phyloP scores from a whole-genome alignment of 2,888 invertebrate genomes.

The Agriopis aurantiaria region DNA sequence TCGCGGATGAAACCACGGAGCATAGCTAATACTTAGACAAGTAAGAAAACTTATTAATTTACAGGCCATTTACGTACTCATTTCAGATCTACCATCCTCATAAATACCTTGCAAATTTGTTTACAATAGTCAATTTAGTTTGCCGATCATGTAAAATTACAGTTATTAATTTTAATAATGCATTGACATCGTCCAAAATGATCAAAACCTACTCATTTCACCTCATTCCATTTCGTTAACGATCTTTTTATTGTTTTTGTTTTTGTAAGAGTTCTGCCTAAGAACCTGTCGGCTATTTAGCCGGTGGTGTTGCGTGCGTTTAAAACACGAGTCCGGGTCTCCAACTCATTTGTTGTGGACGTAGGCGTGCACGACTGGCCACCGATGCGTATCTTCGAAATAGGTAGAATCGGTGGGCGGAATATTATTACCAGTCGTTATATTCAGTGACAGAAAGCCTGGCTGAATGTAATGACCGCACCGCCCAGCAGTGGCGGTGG shows the following conservation, averaged over 20 bases:
- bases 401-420: conserved; percentile 83
- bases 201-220: conserved; percentile 12
- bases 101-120: background rate
- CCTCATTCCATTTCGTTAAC: conserved; percentile 12
- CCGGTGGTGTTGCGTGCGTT: conserved; percentile 52
- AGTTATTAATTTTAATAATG: background rate
- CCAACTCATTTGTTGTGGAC: conserved; percentile 63
- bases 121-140: background rate
- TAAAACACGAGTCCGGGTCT: conserved; percentile 38
- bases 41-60: no score
- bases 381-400: conserved; percentile 82
- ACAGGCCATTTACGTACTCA: no score
- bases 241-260: conserved; percentile 26
- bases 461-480: conserved; percentile 62
- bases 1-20: no score
- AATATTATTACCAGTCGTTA: conserved; percentile 79
- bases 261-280: conserved; percentile 39
- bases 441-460: conserved; percentile 72
- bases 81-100: no score
- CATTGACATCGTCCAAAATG: conserved; percentile 15
- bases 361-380: conserved; percentile 72
- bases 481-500: conserved; percentile 65
- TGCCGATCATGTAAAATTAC: background rate
- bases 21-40: no score
- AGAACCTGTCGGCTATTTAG: conserved; percentile 38